Evolutionary conservation across 1,140 invertebrate species (phyloP).

Genomic region (Calephelis virginiensis): DNA sequence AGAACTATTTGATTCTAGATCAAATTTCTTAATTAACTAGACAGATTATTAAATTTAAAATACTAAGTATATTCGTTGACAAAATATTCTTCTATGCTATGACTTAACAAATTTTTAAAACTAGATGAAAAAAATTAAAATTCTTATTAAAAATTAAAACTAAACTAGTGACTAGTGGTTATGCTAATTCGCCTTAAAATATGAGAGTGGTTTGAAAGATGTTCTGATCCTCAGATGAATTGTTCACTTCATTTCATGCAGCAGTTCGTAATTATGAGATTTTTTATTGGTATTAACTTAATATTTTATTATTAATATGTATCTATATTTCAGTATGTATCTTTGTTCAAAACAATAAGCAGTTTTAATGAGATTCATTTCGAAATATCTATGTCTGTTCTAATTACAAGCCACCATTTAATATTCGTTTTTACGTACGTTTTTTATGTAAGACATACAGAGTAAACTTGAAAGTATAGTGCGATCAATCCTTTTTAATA

Average conservation of each 20-base stretch:
- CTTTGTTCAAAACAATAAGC: too few relatives aligned
- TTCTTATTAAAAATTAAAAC: slow-evolving; percentile 63
- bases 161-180: slow-evolving; percentile 53
- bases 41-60: slow-evolving; percentile 25
- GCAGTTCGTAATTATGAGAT: not conserved
- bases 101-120: slow-evolving; percentile 66
- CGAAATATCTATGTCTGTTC: too few relatives aligned
- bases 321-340: too few relatives aligned
- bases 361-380: too few relatives aligned
- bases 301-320: too few relatives aligned
- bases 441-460: too few relatives aligned
- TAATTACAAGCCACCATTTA: too few relatives aligned
- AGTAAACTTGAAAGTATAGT: too few relatives aligned
- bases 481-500: not conserved
- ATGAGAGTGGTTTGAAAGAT: slow-evolving; percentile 45
- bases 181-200: slow-evolving; percentile 56
- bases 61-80: slow-evolving; percentile 59
- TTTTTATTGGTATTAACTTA: not conserved
- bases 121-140: slow-evolving; percentile 57
- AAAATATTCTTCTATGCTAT: slow-evolving; percentile 75
- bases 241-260: slow-evolving; percentile 7
- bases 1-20: slow-evolving; percentile 42
- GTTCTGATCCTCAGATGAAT: slow-evolving; percentile 1
- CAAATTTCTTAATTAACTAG: slow-evolving; percentile 59
- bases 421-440: too few relatives aligned